Evolutionary conservation across 2,113 vertebrate species (phyloP).

Genomic region (Ceratotherium simum): DNA sequence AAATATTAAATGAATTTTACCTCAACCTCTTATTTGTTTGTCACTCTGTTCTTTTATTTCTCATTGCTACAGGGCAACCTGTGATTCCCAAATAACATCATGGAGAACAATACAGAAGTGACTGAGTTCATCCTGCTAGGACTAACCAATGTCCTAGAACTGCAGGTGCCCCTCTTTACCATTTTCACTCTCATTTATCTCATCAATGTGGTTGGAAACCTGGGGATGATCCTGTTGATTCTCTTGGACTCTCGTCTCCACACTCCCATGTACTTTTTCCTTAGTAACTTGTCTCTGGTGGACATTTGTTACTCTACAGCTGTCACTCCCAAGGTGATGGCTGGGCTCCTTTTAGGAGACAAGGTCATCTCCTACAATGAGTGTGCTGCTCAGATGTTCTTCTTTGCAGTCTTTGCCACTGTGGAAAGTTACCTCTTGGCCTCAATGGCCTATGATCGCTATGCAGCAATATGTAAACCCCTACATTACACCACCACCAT

Average conservation of each 20-base stretch:
- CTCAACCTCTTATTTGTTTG: not conserved
- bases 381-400: conserved; percentile 38
- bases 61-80: not conserved
- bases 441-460: not conserved
- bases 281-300: not conserved
- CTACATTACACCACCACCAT: conserved; percentile 38
- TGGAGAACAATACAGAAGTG: not conserved
- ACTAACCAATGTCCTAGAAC: not conserved
- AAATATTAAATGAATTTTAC: not conserved
- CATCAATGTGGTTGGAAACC: not conserved
- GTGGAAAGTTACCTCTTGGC: not conserved
- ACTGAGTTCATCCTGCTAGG: not conserved
- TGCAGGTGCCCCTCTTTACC: not conserved
- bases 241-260: not conserved
- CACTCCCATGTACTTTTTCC: conserved; percentile 24
- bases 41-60: not conserved
- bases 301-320: conserved; percentile 14
- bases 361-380: conserved; percentile 20
- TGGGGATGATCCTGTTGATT: not conserved
- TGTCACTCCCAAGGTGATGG: conserved; percentile 17
- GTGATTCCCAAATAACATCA: not conserved
- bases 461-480: conserved; percentile 17
- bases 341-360: not conserved
- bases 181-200: conserved; percentile 18
- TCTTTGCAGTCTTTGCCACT: not conserved